Conservation (phyloP, 53 echinoderm and acorn worm species). For the Astropecten irregularis region DNA sequence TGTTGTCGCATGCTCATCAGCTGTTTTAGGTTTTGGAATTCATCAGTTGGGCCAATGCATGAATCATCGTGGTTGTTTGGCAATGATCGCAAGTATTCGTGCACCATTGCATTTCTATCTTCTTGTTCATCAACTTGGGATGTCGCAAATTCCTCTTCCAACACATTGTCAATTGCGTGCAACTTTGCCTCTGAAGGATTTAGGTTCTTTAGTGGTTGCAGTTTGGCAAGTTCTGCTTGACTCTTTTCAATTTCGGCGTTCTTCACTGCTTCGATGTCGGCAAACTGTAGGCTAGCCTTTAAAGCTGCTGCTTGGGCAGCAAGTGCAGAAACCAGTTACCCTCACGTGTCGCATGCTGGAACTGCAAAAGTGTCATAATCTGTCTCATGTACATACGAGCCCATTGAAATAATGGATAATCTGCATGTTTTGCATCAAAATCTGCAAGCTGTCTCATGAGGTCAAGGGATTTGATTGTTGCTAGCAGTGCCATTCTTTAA, state of each 20-base stretch:
- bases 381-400: constrained; percentile 53
- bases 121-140: constrained; percentile 3
- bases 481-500: neutral
- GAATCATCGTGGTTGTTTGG: neutral
- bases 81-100: constrained; percentile 8
- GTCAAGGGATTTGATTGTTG: constrained; percentile 7
- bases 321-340: constrained; percentile 16
- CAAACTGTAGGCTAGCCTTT: constrained; percentile 1
- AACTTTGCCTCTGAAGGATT: neutral
- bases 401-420: constrained; percentile 7
- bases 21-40: too few relatives aligned
- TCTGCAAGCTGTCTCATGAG: constrained; percentile 13
- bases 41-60: neutral
- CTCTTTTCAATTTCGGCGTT: constrained; percentile 1
- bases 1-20: too few relatives aligned
- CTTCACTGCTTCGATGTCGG: neutral
- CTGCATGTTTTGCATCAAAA: neutral
- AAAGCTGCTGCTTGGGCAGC: constrained; percentile 29
- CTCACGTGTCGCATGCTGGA: constrained; percentile 16
- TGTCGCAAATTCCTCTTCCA: neutral
- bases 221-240: neutral
- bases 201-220: neutral
- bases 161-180: neutral
- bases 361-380: constrained; percentile 39
- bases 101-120: neutral